Conservation (phyloP, 2,888 invertebrate species). For the Plebejus melissa region DNA sequence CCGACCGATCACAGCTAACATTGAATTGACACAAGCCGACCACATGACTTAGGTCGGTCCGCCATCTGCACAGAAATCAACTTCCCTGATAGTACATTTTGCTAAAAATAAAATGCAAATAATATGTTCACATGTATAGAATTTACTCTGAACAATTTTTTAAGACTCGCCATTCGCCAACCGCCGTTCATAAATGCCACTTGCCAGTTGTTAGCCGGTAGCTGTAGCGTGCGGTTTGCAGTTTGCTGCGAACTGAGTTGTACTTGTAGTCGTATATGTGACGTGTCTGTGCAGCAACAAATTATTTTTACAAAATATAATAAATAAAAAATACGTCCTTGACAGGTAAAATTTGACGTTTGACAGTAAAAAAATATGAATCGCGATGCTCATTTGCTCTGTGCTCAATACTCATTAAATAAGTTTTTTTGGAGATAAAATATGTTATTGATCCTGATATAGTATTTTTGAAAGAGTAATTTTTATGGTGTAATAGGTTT, state of each 20-base stretch:
- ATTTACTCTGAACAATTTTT: background rate
- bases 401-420: background rate
- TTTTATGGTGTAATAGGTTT: background rate
- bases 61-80: too few species aligned
- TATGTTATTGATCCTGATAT: background rate
- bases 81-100: background rate
- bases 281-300: background rate
- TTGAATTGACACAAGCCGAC: too few species aligned
- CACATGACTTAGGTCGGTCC: too few species aligned
- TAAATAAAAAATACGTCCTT: background rate
- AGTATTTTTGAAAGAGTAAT: background rate
- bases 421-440: background rate
- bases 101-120: slow-evolving; percentile 39
- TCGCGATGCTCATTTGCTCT: background rate
- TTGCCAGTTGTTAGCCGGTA: slow-evolving; percentile 39
- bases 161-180: slow-evolving; percentile 22
- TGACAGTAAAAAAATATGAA: background rate
- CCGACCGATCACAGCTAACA: too few species aligned
- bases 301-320: background rate
- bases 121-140: slow-evolving; percentile 41
- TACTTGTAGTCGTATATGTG: background rate
- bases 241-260: slow-evolving; percentile 46
- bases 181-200: slow-evolving; percentile 22
- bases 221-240: slow-evolving; percentile 46
- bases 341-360: background rate